Evolutionary conservation across 1,140 invertebrate species (phyloP).

Genomic region (Saccostrea cuccullata): DNA sequence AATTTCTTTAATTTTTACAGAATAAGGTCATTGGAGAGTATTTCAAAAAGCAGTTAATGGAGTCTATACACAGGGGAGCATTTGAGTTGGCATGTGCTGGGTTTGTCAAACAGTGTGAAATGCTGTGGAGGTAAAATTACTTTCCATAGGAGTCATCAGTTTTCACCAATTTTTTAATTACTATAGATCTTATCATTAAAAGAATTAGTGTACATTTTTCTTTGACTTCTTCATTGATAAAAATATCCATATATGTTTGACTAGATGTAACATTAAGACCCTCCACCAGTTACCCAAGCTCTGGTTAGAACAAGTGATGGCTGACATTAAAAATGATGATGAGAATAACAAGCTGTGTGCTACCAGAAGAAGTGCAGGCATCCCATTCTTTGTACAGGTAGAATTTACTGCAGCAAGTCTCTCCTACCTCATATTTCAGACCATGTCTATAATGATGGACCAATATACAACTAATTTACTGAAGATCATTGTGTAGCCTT

Average conservation of each 20-base stretch:
- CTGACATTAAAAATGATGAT: constrained; percentile 81
- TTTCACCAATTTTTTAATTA: too few species aligned
- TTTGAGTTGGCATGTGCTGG: constrained; percentile 97
- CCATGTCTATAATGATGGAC: too few species aligned
- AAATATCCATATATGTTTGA: too few species aligned
- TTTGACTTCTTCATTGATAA: too few species aligned
- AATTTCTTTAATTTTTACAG: constrained; percentile 57
- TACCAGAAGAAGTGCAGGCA: constrained; percentile 92
- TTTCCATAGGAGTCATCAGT: too few species aligned
- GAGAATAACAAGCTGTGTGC: constrained; percentile 84
- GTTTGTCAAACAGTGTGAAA: constrained; percentile 87
- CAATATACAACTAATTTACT: too few species aligned
- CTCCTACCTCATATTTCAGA: neutral
- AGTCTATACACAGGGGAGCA: constrained; percentile 94
- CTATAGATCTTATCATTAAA: too few species aligned
- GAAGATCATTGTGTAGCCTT: too few species aligned
- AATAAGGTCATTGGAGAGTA: constrained; percentile 72
- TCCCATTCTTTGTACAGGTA: constrained; percentile 94
- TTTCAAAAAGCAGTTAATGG: constrained; percentile 80
- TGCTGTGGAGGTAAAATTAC: constrained; percentile 82
- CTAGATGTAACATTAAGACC: constrained; percentile 72
- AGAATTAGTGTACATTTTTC: too few species aligned
- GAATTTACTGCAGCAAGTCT: too few species aligned
- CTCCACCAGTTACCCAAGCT: constrained; percentile 84
- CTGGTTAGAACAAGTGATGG: constrained; percentile 86